Base-by-base conservation (phyloP, 2,888 invertebrate species). In the Dryobotodes eremita region DNA sequence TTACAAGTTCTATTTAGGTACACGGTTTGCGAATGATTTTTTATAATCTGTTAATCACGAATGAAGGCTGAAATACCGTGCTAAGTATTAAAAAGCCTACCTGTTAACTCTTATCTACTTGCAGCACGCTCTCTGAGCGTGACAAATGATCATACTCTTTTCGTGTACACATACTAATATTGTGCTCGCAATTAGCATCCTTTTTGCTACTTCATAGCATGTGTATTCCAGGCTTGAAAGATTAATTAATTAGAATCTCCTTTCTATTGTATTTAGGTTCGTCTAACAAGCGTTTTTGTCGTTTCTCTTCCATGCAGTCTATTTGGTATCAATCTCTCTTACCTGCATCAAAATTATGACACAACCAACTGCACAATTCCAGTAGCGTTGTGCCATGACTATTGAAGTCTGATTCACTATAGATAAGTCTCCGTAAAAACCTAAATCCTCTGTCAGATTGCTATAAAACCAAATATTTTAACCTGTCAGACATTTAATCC, bases 401-500 rank as follows among this genome's bases (percentile, higher is more conserved):
- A 23, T 23, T 57, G 13, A 46, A 50, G 17, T 65, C 50, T 5
- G 23, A 82, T 48, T 80, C 26, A 2, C 26, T 13, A 46, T 46
- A 8, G 66, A 36, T 36, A 66, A 17, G 11, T n/a, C 4, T 20
- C 42, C 5, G 8, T 7, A 1, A n/a, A 68, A 36, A 55, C 53
- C 17, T 57, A 64, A 84, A 75, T 75, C 84, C 53, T 11, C 68
- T 71, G 64, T 50, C 80, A 84, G 80, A 75, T 80, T 84, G 36
- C 26, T 68, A 53, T 71, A 26, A 62, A 53, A 73, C 50, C 36
- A 66, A 50, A 84, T 50, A 71, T 59, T 61, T 15, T 15, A 42
- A 31, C 13, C 0, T 53, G 17, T 46, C 68, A 53, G 15, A 82
- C 68, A 57, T 11, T 26, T 59, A 79, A 82, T 79, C 70, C 73